phyloP scores from a whole-genome alignment of 1,140 invertebrate species.

The Cryptotermes secundus region DNA sequence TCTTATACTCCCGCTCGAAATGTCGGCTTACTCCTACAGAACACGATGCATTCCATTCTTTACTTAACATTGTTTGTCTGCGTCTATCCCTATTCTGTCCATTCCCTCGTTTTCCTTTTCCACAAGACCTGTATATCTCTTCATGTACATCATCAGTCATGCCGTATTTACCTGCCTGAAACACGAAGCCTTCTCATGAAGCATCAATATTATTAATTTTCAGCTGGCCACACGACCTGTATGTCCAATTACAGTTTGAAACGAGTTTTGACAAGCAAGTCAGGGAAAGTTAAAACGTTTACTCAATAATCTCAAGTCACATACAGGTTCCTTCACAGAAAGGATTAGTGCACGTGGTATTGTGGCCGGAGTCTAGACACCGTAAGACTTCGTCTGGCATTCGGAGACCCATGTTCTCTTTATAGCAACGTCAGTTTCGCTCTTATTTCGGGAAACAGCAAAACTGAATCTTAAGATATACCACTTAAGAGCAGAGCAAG shows the following conservation, averaged over 20 bases:
- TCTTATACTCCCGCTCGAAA: conserved; percentile 2
- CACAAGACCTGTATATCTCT: conserved; percentile 1
- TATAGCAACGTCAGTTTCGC: too few species aligned
- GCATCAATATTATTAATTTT: neutral
- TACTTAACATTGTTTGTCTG: conserved; percentile 8
- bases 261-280: neutral
- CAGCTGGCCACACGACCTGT: neutral
- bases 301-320: neutral
- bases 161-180: neutral
- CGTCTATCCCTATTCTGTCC: neutral
- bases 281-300: neutral
- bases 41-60: neutral
- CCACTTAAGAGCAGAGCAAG: too few species aligned
- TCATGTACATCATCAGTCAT: conserved; percentile 12
- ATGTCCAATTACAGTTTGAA: neutral
- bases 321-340: too few species aligned
- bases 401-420: too few species aligned
- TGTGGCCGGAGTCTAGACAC: too few species aligned
- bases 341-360: too few species aligned
- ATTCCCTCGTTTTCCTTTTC: neutral
- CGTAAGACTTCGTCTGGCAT: too few species aligned
- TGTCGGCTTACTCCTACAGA: neutral
- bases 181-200: neutral
- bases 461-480: too few species aligned
- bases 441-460: too few species aligned